A percentile compares a stretch with the other conserved stretches of the same genome.
Conservation (phyloP, 2,797 vertebrate genomes). For the Crenuchus spilurus region DNA sequence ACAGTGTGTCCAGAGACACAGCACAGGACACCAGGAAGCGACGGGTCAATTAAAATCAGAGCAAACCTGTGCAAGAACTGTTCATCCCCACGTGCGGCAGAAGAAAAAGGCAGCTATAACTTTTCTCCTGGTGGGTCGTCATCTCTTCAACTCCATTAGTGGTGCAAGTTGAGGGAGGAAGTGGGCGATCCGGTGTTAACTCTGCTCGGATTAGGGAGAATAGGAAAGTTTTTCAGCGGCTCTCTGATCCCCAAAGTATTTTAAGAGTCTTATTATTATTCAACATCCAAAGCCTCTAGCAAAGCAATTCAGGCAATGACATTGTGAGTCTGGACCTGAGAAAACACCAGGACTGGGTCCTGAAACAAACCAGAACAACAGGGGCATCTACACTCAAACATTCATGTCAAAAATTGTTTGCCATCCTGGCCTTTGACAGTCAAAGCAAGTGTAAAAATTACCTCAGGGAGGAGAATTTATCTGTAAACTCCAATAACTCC, state of each 20-base stretch:
- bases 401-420: slow-evolving; percentile 11
- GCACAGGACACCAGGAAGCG: slow-evolving; percentile 58
- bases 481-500: too few species aligned
- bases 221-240: slow-evolving; percentile 49
- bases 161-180: slow-evolving; percentile 36
- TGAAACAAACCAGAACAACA: background rate
- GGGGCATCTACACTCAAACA: slow-evolving; percentile 11
- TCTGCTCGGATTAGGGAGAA: slow-evolving; percentile 57
- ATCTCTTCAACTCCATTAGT: slow-evolving; percentile 14
- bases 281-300: slow-evolving; percentile 63
- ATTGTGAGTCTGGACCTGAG: slow-evolving; percentile 51
- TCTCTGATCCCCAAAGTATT: slow-evolving; percentile 68
- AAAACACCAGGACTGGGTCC: slow-evolving; percentile 58
- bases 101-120: slow-evolving; percentile 9
- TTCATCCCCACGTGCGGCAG: slow-evolving; percentile 42
- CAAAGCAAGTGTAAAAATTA: background rate
- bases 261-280: slow-evolving; percentile 69
- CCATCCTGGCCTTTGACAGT: background rate
- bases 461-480: background rate
- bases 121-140: slow-evolving; percentile 23
- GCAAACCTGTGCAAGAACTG: slow-evolving; percentile 44
- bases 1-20: slow-evolving; percentile 68
- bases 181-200: slow-evolving; percentile 40
- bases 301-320: slow-evolving; percentile 51
- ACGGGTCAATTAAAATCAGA: slow-evolving; percentile 59